Evolutionary conservation across 2,797 vertebrate species (phyloP).

Genomic region (Argentina silus): DNA sequence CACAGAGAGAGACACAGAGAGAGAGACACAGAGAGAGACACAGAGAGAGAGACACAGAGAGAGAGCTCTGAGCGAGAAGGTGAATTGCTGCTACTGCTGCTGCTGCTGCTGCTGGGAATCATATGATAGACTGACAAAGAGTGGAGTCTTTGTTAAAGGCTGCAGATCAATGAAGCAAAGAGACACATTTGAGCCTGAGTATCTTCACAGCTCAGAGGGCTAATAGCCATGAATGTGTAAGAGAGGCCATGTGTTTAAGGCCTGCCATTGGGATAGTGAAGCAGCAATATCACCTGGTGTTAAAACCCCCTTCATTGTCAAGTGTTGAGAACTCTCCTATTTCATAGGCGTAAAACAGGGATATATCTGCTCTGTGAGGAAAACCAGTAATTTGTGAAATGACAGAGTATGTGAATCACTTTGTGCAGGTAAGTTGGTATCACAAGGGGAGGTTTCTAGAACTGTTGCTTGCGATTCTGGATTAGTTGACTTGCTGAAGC

Average conservation of each 20-base stretch:
- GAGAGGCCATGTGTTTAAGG: constrained; percentile 20
- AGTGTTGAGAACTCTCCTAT: constrained; percentile 33
- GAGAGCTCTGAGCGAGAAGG: constrained; percentile 21
- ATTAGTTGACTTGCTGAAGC: constrained; percentile 32
- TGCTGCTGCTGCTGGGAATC: constrained; percentile 32
- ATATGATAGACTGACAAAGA: constrained; percentile 35
- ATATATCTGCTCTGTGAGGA: constrained; percentile 44
- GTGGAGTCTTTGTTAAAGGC: constrained; percentile 44
- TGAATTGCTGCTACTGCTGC: constrained; percentile 24
- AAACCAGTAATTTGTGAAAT: constrained; percentile 63
- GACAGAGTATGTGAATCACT: constrained; percentile 51
- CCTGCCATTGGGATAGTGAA: constrained; percentile 34
- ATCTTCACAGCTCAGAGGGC: constrained; percentile 43
- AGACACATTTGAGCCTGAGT: constrained; percentile 33
- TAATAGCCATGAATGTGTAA: constrained; percentile 30
- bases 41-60: background rate
- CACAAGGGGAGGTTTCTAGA: background rate
- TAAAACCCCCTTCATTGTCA: constrained; percentile 37
- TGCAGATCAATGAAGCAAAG: constrained; percentile 50
- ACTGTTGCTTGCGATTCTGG: background rate
- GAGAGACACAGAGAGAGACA: background rate
- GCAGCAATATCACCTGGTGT: constrained; percentile 15
- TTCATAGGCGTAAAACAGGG: constrained; percentile 37
- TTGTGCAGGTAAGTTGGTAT: constrained; percentile 43
- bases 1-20: background rate